Conservation (phyloP, 2,797 vertebrate genomes). For the Atherinosoma microstoma region DNA sequence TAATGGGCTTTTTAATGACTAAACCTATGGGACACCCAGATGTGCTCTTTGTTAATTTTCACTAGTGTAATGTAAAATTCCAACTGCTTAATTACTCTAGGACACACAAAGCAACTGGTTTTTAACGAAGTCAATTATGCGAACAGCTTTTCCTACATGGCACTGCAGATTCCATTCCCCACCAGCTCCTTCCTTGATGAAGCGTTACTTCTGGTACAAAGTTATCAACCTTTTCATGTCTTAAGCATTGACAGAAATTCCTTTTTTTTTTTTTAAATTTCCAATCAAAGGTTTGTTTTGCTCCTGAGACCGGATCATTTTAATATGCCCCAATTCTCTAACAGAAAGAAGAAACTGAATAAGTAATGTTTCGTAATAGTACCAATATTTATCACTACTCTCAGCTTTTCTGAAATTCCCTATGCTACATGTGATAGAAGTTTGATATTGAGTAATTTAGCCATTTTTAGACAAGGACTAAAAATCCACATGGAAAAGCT, state of each 20-base stretch:
- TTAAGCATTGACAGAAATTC: conserved; percentile 68
- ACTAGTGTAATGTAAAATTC: conserved; percentile 91
- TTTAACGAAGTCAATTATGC: conserved; percentile 88
- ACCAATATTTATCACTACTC: conserved; percentile 45
- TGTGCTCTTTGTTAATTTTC: conserved; percentile 92
- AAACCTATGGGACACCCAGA: conserved; percentile 90
- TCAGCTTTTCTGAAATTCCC: conserved; percentile 19
- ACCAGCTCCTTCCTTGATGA: conserved; percentile 68
- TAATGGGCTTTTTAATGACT: conserved; percentile 93
- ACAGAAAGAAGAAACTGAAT: conserved; percentile 57
- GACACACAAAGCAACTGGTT: conserved; percentile 89
- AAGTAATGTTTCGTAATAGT: conserved; percentile 63
- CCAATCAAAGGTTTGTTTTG: conserved; percentile 68
- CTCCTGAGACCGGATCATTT: conserved; percentile 68
- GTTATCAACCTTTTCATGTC: conserved; percentile 71
- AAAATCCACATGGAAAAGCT: conserved; percentile 2
- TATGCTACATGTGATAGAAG: neutral
- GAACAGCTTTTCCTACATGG: conserved; percentile 76
- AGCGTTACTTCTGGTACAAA: conserved; percentile 61
- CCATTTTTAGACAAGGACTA: conserved; percentile 1
- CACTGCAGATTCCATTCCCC: conserved; percentile 70
- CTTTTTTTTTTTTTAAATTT: conserved; percentile 47
- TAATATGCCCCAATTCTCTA: conserved; percentile 67
- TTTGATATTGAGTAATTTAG: conserved; percentile 16
- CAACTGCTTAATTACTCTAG: conserved; percentile 91